Base-by-base conservation (phyloP, 2,797 vertebrate genomes). In the Acanthornis magna region DNA sequence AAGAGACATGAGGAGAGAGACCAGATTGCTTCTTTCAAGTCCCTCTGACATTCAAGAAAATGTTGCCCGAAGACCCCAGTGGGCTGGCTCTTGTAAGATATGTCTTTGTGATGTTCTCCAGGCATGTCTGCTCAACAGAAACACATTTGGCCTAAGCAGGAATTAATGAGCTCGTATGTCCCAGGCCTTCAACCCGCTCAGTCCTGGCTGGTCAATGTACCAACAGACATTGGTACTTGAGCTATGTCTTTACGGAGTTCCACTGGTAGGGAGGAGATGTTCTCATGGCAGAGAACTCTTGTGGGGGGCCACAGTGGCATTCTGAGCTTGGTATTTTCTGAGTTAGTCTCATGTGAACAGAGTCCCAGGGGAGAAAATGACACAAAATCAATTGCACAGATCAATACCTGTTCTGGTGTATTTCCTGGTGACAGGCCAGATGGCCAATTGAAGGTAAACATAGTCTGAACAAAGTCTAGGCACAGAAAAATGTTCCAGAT, bases 381-480 rank as follows among this genome's bases (percentile, higher is more conserved):
- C 80, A 91, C 42, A 80, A 91, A 96, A 94, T 95, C 96, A 82
- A 90, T 96, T 61, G 63, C 38, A 55, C 16, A 81, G 85, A 89
- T 96, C 95, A 45, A 95, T 96, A 88, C 47, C 36, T 87, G 65
- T 76, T 65, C 93, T 90, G 80, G 85, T 87, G 61, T 45, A 45
- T 65, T 96, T 95, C 80, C 88, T 85, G 94, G 84, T 94, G 67
- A 71, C 38, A 36, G 48, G 40, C 26, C 82, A 85, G 91, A 73
- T 68, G 53, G 53, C 16, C 13, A 32, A 1, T 20, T 90, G 90
- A 90, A 22, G 50, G 83, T 83, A 96, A 96, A 96, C 80, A 95
- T 79, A 55, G 55, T 83, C 89, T 72, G 95, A 93, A 89, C 95
- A 95, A 97, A 96, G 95, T 95, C 96, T 96, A 74, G 53, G 25